Evolutionary conservation across 2,888 invertebrate genomes (phyloP), one percentile per base, ranked within the genome.

Genomic region (Trachelus tabidus): DNA sequence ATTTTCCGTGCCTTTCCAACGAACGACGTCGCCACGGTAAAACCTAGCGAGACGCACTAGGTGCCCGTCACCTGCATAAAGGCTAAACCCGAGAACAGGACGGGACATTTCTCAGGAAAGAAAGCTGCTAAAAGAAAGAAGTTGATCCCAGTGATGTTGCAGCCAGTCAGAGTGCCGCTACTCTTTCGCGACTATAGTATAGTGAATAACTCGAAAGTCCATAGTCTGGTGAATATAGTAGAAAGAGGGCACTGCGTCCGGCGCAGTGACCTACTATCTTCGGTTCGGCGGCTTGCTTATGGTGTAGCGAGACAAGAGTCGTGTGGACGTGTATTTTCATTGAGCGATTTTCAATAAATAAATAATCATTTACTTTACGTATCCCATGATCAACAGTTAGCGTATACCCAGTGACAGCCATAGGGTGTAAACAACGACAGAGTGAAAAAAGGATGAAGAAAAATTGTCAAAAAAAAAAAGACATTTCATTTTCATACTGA

Each of bases 181-280:
- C 71, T 33, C 71, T 71, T 33, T 81, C 76, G 82, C 79, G 76
- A 77, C 79, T 79, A 71, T 33, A 31, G 71, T 35, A 80, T 77
- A 33, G 77, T 80, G 80, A 74, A 79, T 73, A 81, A 81, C 81
- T 80, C 79, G 81, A 83, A 82, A 82, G 83, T 81, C 80, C 82
- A 81, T 76, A 74, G 77, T 80, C 77, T 81, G 85, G 86, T 85
- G 80, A 79, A 85, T 85, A 84, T 81, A 84, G 84, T 86, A 84
- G 86, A 90, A 89, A 89, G 89, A 87, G 88, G 90, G 87, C 90
- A 90, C 81, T 85, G 89, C 90, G 90, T 91, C 91, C 90, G 91
- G 89, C 91, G 90, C 88, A 86, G 86, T 91, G 91, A 90, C 91
- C 91, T 89, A 91, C 91, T 90, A 91, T 90, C 90, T 87, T 88